These are phyloP conservation scores for Drosophila prosaltans DNA, from an alignment of 1,140 invertebrate species.

Conservation along the genomic window DNA sequence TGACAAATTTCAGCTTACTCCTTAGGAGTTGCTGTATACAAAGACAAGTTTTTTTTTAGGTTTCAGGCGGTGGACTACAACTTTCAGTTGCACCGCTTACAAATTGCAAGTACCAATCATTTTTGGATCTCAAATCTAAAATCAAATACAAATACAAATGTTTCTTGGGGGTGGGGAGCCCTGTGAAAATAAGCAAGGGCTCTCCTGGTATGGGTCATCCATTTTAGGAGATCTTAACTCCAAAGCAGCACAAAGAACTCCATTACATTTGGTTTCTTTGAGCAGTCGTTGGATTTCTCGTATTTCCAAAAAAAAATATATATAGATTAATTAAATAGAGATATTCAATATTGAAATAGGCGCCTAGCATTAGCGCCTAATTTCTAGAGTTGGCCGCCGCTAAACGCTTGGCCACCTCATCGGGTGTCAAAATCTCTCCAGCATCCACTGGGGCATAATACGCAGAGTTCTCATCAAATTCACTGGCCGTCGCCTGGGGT, in stretches of 20 bases:
- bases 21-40: neutral
- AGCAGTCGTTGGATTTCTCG: constrained; percentile 35
- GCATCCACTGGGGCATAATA: constrained; percentile 93
- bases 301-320: constrained; percentile 36
- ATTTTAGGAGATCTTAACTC: neutral
- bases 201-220: neutral
- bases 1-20: constrained; percentile 2
- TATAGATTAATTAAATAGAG: neutral
- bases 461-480: constrained; percentile 93
- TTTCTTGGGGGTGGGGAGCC: neutral
- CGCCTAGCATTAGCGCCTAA: neutral
- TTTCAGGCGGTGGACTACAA: neutral
- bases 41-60: neutral
- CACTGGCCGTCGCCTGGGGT: constrained; percentile 91
- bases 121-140: constrained; percentile 3
- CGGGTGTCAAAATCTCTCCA: constrained; percentile 84
- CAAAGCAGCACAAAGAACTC: neutral
- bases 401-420: constrained; percentile 76
- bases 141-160: constrained; percentile 8
- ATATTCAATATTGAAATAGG: neutral
- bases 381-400: constrained; percentile 60
- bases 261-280: constrained; percentile 14
- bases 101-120: constrained; percentile 1
- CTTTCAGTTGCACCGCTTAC: neutral
- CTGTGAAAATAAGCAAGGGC: neutral